phyloP scores from a whole-genome alignment of 2,888 invertebrate genomes.

The Drosophila anomalata region DNA sequence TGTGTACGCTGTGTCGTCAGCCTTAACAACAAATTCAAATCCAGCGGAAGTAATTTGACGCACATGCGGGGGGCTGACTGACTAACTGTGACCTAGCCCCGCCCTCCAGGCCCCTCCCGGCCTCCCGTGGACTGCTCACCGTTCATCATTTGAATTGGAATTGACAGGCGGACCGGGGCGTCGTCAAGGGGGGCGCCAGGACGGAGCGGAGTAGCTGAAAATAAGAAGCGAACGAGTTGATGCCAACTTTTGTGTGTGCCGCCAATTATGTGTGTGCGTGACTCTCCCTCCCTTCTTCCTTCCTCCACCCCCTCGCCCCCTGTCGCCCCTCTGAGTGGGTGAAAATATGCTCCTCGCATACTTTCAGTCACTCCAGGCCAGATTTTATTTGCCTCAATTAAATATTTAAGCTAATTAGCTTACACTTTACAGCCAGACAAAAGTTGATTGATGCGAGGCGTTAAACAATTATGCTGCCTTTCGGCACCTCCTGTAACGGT shows the following conservation, averaged over 20 bases:
- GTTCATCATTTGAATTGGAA: constrained; percentile 51
- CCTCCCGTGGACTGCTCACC: constrained; percentile 7
- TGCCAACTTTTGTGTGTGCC: constrained; percentile 10
- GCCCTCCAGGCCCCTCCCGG: constrained; percentile 5
- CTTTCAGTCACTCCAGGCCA: constrained; percentile 21
- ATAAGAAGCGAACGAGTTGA: constrained; percentile 10
- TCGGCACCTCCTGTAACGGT: constrained; percentile 6
- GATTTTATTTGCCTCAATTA: constrained; percentile 74
- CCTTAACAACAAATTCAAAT: constrained; percentile 74
- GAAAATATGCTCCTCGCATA: constrained; percentile 24
- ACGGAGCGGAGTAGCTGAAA: background rate
- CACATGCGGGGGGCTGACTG: constrained; percentile 57
- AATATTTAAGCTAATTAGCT: constrained; percentile 76
- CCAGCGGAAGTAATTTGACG: constrained; percentile 79
- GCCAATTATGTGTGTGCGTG: constrained; percentile 69
- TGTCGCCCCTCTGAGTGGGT: constrained; percentile 3
- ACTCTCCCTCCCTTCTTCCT: constrained; percentile 9
- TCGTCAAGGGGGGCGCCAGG: background rate
- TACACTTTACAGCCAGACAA: constrained; percentile 61
- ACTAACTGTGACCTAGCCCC: constrained; percentile 34
- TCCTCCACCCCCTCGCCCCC: background rate
- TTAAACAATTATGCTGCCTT: constrained; percentile 64
- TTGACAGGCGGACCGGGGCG: constrained; percentile 29
- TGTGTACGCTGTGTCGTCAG: constrained; percentile 49
- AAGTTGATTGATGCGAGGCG: constrained; percentile 66